Base-by-base conservation (phyloP, 2,888 invertebrate species). In the Cyrtodaria siliqua region DNA sequence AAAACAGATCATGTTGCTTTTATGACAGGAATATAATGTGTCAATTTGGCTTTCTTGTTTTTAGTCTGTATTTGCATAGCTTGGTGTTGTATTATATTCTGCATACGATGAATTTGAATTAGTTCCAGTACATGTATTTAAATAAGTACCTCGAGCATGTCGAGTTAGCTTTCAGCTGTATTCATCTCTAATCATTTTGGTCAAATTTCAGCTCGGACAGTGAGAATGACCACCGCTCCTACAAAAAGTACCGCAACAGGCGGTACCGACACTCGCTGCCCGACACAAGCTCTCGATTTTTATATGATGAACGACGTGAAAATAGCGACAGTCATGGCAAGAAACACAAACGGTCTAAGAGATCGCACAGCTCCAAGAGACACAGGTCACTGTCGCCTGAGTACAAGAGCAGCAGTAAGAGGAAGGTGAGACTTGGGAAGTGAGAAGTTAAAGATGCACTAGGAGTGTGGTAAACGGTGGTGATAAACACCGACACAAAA, bases 311-410 rank as follows among this genome's bases (percentile, higher is more conserved):
- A 40, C 47, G n/a, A 47, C 69, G 26, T 14, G 52, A 53, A 27
- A 71, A 71, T 29, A 57, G 57, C 6, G 44, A 63, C 23, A 40
- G 23, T 55, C 66, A 67, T 33, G 50, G 40, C 26, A 66, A 33
- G 20, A 72, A 72, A 24, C 60, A 66, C 42, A 60, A 33, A 44
- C 67, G 67, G 38, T 70, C 72, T 14, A 52, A 62, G 26, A 64
- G 50, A 59, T 73, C 76, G 12, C 62, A 62, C 27, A 60, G 60
- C 52, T 64, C 72, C 16, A 72, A 62, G 38, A 63, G 62, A n/a
- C 66, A 66, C 26, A 60, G 69, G 38, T 76, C 80, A 29, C 60
- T 29, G 14, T 76, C 80, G 0, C 80, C 73, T 23, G 40, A 47
- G 16, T 52, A 49, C n/a, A 59, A 56, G 9, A 44, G 56, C 2